Base-by-base conservation (phyloP, 2,888 invertebrate species). In the Acrobasis repandana region DNA sequence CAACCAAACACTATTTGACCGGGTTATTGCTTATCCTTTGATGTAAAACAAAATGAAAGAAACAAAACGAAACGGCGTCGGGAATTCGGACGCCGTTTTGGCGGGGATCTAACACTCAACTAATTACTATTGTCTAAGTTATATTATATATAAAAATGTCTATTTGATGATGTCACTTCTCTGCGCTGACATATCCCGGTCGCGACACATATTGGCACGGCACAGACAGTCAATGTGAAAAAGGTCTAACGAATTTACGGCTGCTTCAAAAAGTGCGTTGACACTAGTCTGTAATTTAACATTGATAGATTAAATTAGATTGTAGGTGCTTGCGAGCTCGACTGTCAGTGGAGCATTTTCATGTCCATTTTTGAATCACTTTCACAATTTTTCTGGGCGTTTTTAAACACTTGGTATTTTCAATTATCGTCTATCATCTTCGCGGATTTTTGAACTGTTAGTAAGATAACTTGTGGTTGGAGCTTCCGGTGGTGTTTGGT, bases 221-320 rank as follows among this genome's bases (percentile, higher is more conserved):
- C 91, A 83, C 86, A 79, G 80, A 83, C 77, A 79, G 85, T 85
- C 83, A 76, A 72, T 72, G 63, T 58, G 59, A 63, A 64, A 46
- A 56, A 57, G 58, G 57, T 67, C 61, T 48, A 66, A 67, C 64
- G 86, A 94, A 28, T 94, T 95, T 97, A 97, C 95, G 97, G 97
- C 92, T 97, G 97, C 93, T 97, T 97, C 90, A 97, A 93, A 90
- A 97, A 97, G 92, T 97, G 97, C 86, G 97, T 97, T 87, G 97
- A 97, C 73, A 97, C 97, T 83, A 97, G 94, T 93, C 97, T 96
- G 95, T 97, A 95, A 93, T 96, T 97, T 94, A 97, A 96, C 97
- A 97, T 97, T 90, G 90, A 92, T 77, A 75, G 77, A 67, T 75
- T 69, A 93, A 78, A 68, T 72, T 82, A 79, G 78, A 77, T 83